phyloP scores from a whole-genome alignment of 1,140 invertebrate species.

The Lepidostoma basale region DNA sequence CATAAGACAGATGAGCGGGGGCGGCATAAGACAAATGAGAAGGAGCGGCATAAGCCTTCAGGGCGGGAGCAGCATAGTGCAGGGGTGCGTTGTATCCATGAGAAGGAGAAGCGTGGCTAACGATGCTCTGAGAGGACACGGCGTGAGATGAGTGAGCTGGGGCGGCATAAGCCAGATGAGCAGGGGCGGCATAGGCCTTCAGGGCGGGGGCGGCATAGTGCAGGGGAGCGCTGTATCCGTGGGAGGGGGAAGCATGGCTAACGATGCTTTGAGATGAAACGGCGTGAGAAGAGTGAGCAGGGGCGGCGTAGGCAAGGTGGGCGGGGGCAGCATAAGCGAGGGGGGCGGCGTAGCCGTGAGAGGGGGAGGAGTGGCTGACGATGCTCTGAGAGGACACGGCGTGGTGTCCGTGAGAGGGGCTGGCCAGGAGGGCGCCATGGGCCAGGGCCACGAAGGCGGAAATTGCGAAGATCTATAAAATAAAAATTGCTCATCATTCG shows the following conservation, averaged over 20 bases:
- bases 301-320: constrained; percentile 48
- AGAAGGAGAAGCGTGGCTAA: constrained; percentile 52
- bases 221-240: neutral
- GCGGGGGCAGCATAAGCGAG: constrained; percentile 40
- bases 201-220: constrained; percentile 36
- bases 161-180: constrained; percentile 40
- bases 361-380: constrained; percentile 54
- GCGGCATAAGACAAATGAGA: neutral
- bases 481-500: neutral
- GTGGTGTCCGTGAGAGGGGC: constrained; percentile 48
- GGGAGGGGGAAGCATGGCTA: constrained; percentile 52
- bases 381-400: constrained; percentile 60
- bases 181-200: constrained; percentile 35
- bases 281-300: constrained; percentile 41
- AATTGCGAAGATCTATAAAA: constrained; percentile 46
- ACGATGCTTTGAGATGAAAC: constrained; percentile 52
- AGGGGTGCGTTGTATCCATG: constrained; percentile 47
- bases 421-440: constrained; percentile 54
- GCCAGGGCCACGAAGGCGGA: constrained; percentile 56
- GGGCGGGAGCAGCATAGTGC: constrained; percentile 51
- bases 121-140: constrained; percentile 55
- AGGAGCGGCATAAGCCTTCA: constrained; percentile 46
- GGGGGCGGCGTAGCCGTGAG: constrained; percentile 35
- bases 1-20: constrained; percentile 45
- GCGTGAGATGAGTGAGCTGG: constrained; percentile 41